Evolutionary conservation across 2,888 invertebrate species (phyloP), one percentile per base, ranked within the genome.

Genomic region (Diaprepes abbreviatus): DNA sequence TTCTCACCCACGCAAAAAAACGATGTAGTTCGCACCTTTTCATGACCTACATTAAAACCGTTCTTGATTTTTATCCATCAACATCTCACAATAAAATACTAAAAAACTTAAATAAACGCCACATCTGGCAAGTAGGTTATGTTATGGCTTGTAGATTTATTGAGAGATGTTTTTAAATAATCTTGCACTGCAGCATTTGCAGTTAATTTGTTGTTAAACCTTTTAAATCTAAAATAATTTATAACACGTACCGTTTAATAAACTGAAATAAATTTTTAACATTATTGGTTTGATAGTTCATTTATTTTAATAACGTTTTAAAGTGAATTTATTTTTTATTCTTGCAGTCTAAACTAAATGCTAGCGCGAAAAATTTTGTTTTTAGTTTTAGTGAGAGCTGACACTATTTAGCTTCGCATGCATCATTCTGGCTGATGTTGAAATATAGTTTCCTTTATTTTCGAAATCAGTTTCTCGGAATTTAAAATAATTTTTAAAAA

Each of bases 31-130:
- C 16, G 3, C 28, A 28, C 28, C 16, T 16, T 14, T 28, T n/a
- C 28, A 24, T 50, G 48, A 28, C 48, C 48, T 50, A 50, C 28
- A 50, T 50, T 24, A 24, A 45, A 45, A 24, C 1, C n/a, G 28
- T 16, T 50, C 21, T 24, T 50, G 9, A 50, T 28, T 50, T 50
- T 12, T 14, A 50, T 50, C 48, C 28, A 16, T 50, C 48, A 31
- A 7, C 48, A 50, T 16, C 16, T 16, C 12, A 28, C 12, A 50
- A 28, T 50, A 50, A 50, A 50, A 14, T 28, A 28, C 28, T 28
- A 28, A 50, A 3, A 31, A 28, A 50, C 12, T 45, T 45, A 4
- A n/a, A 24, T n/a, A n/a, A 28, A 12, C 6, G 3, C n/a, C 12
- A 50, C 28, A 50, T 50, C 48, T 50, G 48, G 31, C 12, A 28